Evolutionary conservation across 2,888 invertebrate genomes (phyloP), one percentile per base, ranked within the genome.

Genomic region (Exocentrus adspersus): DNA sequence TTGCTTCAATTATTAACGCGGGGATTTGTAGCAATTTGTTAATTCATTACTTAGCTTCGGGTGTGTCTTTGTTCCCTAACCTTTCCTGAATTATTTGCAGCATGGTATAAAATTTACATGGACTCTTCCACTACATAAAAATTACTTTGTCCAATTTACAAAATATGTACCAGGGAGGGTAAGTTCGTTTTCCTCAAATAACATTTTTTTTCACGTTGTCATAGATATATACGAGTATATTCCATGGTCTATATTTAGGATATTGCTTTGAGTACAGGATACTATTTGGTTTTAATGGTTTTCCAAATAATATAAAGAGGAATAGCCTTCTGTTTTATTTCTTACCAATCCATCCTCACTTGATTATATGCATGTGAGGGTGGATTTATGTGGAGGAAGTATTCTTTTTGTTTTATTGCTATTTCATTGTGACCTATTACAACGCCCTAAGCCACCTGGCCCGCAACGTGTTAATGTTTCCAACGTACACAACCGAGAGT

Each of bases 1-100:
- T 71, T 70, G 57, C 63, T 69, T 81, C 77, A 79, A 80, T 74
- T 75, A 81, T 81, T 81, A 72, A 80, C 75, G 72, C 72, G 56
- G 63, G 64, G 72, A 70, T 64, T 62, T 65, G 58, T 53, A 54
- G 75, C 76, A 79, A 79, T 77, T 79, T 78, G 74, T 79, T 78
- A 79, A 79, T 80, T 78, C 75, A 77, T 76, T 75, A 71, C 68
- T 64, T 60, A 30, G 30, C 46, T 43, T 37, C 30, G 46, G 46
- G 46, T 32, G 32, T 57, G 57, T 46, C 57, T 28, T 9, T 58
- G 42, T n/a, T 32, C 48, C 14, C 45, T 20, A 62, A 37, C 52
- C 32, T 50, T 53, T 37, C 20, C 53, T 60, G 43, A 53, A 54
- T 60, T 48, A 54, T 41, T 48, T 12, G 30, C 4, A 7, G 16